Percentiles rank a stretch among this genome's conserved stretches.
phyloP scores from a whole-genome alignment of 1,140 invertebrate species.

The Atta cephalotes region DNA sequence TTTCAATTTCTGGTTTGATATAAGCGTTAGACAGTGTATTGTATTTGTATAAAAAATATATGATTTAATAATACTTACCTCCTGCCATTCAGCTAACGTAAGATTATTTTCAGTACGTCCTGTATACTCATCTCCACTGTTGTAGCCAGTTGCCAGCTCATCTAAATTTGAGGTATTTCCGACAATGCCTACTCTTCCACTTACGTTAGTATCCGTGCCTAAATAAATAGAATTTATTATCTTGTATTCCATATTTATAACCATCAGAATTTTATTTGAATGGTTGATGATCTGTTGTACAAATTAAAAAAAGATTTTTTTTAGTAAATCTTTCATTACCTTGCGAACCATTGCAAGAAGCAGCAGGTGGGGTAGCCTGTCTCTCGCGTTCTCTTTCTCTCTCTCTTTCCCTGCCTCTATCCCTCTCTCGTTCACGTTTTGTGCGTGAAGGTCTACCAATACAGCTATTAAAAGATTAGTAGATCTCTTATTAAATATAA shows the following conservation, averaged over 20 bases:
- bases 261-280: background rate
- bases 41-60: background rate
- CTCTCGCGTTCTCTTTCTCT: slow-evolving; percentile 83
- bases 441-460: slow-evolving; percentile 81
- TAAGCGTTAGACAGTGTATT: background rate
- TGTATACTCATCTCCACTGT: slow-evolving; percentile 92
- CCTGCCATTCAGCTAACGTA: slow-evolving; percentile 88
- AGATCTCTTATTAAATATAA: slow-evolving; percentile 47
- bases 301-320: background rate
- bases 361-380: slow-evolving; percentile 82
- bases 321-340: slow-evolving; percentile 64
- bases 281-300: background rate
- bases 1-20: too few species aligned
- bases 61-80: slow-evolving; percentile 80
- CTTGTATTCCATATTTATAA: background rate
- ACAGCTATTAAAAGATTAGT: slow-evolving; percentile 71
- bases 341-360: slow-evolving; percentile 81
- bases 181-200: slow-evolving; percentile 78
- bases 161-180: slow-evolving; percentile 79
- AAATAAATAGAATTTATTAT: slow-evolving; percentile 9
- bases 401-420: slow-evolving; percentile 77
- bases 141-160: slow-evolving; percentile 88
- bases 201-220: slow-evolving; percentile 79
- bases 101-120: slow-evolving; percentile 87
- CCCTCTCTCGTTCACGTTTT: slow-evolving; percentile 82